phyloP scores from a whole-genome alignment of 53 echinoderm and acorn worm species.

The Patiria pectinifera region DNA sequence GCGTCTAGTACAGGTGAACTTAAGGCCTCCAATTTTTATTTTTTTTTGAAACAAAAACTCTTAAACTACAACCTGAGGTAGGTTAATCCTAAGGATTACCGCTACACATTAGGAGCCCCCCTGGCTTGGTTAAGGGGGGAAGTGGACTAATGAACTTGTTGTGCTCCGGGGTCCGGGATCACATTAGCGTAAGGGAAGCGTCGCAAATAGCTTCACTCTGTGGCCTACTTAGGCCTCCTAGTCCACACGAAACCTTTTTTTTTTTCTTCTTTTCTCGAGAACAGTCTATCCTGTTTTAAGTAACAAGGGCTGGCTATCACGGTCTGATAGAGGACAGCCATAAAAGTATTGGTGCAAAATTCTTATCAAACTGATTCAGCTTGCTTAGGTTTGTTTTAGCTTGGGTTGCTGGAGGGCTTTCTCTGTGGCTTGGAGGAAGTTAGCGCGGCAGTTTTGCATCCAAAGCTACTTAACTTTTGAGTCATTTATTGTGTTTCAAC shows the following conservation, averaged over 20 bases:
- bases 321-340: background rate
- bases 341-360: background rate
- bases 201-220: slow-evolving; percentile 51
- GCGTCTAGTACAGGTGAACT: slow-evolving; percentile 59
- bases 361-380: background rate
- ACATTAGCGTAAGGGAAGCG: slow-evolving; percentile 13
- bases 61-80: slow-evolving; percentile 13
- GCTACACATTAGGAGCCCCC: slow-evolving; percentile 47
- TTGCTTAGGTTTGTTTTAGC: background rate
- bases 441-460: background rate
- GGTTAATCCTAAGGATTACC: slow-evolving; percentile 60
- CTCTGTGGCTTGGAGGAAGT: background rate
- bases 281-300: no score
- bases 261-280: background rate
- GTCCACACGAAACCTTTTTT: background rate
- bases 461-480: background rate
- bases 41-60: background rate
- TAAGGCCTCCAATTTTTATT: background rate
- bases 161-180: slow-evolving; percentile 12
- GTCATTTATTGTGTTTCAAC: background rate
- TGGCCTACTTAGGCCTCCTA: slow-evolving; percentile 30
- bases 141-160: slow-evolving; percentile 60
- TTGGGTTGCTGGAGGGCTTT: background rate
- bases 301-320: no score
- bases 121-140: slow-evolving; percentile 24